phyloP scores from a whole-genome alignment of 2,888 invertebrate genomes.

The Trichopoda pennipes region DNA sequence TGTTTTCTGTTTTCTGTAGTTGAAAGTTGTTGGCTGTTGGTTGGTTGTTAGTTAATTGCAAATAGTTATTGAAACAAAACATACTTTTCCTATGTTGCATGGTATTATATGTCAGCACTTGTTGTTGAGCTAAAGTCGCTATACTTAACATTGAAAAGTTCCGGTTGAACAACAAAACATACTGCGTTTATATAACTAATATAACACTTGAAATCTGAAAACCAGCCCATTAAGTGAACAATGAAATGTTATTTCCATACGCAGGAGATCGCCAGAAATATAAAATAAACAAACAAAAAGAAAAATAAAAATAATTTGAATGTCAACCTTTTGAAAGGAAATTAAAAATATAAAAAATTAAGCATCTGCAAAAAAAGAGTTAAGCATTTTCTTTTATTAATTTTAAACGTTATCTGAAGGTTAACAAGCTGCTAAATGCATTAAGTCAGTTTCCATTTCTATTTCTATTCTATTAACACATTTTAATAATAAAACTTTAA shows the following conservation, averaged over 20 bases:
- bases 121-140: constrained; percentile 45
- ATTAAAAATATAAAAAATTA: too few species aligned
- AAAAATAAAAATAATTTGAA: too few species aligned
- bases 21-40: constrained; percentile 44
- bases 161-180: constrained; percentile 27
- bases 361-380: neutral
- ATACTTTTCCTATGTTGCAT: too few species aligned
- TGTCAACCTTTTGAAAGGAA: constrained; percentile 14
- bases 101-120: constrained; percentile 40
- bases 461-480: too few species aligned
- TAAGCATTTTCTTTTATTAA: too few species aligned
- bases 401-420: too few species aligned
- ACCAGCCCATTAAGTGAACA: neutral
- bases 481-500: too few species aligned
- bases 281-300: too few species aligned
- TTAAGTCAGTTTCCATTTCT: too few species aligned
- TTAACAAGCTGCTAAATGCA: too few species aligned
- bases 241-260: too few species aligned
- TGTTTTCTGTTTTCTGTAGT: constrained; percentile 20
- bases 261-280: too few species aligned
- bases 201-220: constrained; percentile 18
- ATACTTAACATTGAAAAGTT: constrained; percentile 60
- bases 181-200: constrained; percentile 23
- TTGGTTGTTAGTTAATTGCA: constrained; percentile 37
- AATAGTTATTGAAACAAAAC: constrained; percentile 6